phyloP scores from a whole-genome alignment of 2,797 vertebrate genomes.

The Anabacerthia variegaticeps region DNA sequence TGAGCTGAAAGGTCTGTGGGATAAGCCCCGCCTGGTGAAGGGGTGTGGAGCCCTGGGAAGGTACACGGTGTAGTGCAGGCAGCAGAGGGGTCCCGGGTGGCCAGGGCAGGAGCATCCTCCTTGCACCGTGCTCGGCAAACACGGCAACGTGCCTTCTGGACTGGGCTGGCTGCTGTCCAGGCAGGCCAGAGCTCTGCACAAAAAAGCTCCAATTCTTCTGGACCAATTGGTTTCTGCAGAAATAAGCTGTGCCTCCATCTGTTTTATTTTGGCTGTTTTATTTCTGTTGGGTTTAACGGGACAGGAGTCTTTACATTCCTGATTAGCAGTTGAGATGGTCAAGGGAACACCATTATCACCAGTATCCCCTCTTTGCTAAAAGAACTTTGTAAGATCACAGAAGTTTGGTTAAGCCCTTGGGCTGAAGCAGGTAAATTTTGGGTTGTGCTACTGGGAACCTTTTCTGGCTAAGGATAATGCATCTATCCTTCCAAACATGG shows the following conservation, averaged over 20 bases:
- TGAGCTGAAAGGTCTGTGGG: neutral
- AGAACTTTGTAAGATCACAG: neutral
- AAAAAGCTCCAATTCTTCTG: neutral
- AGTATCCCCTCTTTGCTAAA: neutral
- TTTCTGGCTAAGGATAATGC: neutral
- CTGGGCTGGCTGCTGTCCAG: neutral
- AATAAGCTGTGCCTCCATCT: neutral
- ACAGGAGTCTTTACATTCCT: neutral
- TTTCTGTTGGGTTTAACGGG: neutral
- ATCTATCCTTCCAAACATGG: neutral
- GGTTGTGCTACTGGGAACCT: neutral
- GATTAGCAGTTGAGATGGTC: neutral
- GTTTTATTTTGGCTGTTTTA: neutral
- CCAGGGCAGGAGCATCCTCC: rapidly evolving
- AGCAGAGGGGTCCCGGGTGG: neutral
- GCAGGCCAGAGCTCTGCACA: neutral
- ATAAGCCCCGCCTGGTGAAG: neutral
- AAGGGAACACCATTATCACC: neutral
- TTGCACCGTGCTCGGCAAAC: rapidly evolving
- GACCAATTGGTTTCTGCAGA: neutral
- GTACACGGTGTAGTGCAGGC: neutral
- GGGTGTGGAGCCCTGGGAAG: neutral
- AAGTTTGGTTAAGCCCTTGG: neutral
- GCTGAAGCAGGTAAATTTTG: neutral
- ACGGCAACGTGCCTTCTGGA: rapidly evolving